Percentiles rank a stretch among this genome's conserved stretches.
Conservation (phyloP, 2,888 invertebrate species). For the Pollenia amentaria region DNA sequence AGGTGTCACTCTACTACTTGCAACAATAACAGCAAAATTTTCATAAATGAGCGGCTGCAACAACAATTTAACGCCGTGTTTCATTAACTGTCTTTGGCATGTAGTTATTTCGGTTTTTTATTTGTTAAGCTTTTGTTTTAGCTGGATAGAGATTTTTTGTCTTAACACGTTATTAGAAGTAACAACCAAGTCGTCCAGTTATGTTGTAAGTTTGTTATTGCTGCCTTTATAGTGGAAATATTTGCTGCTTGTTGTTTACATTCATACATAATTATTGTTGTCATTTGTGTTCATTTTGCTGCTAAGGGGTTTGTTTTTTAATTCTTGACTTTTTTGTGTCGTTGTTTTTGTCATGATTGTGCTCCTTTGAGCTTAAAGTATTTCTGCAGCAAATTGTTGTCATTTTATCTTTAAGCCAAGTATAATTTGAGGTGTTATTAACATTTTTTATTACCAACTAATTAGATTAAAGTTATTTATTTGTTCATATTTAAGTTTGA, state of each 20-base stretch:
- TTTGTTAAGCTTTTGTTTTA: conserved; percentile 13
- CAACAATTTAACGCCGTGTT: conserved; percentile 62
- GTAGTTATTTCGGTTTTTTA: conserved; percentile 6
- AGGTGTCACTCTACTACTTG: conserved; percentile 62
- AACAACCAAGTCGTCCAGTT: conserved; percentile 36
- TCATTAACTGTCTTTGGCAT: conserved; percentile 68
- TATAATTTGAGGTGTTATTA: conserved; percentile 67
- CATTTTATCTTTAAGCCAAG: conserved; percentile 56
- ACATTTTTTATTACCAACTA: conserved; percentile 66
- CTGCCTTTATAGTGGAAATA: conserved; percentile 19
- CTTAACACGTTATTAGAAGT: conserved; percentile 43
- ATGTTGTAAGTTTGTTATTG: conserved; percentile 38
- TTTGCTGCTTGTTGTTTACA: conserved; percentile 58
- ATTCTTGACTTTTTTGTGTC: conserved; percentile 26
- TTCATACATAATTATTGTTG: conserved; percentile 69
- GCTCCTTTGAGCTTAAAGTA: conserved; percentile 42
- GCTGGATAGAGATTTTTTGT: conserved; percentile 37
- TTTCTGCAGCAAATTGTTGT: conserved; percentile 67
- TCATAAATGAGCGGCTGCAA: conserved; percentile 50
- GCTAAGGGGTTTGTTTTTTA: background rate
- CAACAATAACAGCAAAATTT: conserved; percentile 25
- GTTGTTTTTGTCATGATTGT: conserved; percentile 32
- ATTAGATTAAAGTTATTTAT: conserved; percentile 68
- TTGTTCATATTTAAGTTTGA: background rate
- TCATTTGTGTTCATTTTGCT: conserved; percentile 65